Evolutionary conservation across 2,113 vertebrate genomes (phyloP), one percentile per base, ranked within the genome.

Genomic region (Otolemur garnettii): DNA sequence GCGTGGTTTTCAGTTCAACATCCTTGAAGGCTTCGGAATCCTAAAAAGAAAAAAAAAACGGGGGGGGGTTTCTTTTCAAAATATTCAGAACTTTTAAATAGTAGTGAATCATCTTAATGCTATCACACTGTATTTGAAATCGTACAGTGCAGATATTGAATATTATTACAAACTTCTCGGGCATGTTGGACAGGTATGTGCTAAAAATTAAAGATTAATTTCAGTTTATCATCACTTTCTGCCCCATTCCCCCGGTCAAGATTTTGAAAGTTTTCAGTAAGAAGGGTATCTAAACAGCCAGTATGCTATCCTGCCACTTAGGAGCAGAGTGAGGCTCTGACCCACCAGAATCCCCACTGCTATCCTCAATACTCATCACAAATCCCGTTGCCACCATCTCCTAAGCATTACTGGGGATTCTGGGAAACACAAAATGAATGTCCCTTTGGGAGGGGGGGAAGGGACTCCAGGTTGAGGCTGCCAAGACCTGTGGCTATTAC

Each of bases 221-320:
- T 59, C 28, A 33, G 15, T 26, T 15, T n/a, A 26, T 13, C 11
- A 1, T 28, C 9, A 21, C 45, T 8, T 60, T 68, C 35, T 75
- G 28, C n/a, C 55, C 17, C 26, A 5, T 17, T 69, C 21, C 22
- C 24, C 19, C 33, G 24, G 66, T 6, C 45, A 74, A 12, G 53
- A 8, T 6, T 14, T 74, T 18, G 33, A 22, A 6, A 4, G 3
- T 10, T 26, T 57, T 75, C 21, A 87, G 17, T 6, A 3, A 66
- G 66, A 30, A 90, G 2, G 10, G 1, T 14, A 0, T 35, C 7
- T 0, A 10, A 9, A 6, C 24, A 35, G 17, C 28, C n/a, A 24
- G n/a, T 17, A 10, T 5, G 3, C 2, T 2, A 2, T 15, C 2
- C 18, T 53, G 8, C 5, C 4, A 7, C 0, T 0, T 35, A 3